Percentiles rank a stretch among this genome's conserved stretches.
Evolutionary conservation across 1,140 invertebrate species (phyloP).

Genomic region (Aphidius ervi): DNA sequence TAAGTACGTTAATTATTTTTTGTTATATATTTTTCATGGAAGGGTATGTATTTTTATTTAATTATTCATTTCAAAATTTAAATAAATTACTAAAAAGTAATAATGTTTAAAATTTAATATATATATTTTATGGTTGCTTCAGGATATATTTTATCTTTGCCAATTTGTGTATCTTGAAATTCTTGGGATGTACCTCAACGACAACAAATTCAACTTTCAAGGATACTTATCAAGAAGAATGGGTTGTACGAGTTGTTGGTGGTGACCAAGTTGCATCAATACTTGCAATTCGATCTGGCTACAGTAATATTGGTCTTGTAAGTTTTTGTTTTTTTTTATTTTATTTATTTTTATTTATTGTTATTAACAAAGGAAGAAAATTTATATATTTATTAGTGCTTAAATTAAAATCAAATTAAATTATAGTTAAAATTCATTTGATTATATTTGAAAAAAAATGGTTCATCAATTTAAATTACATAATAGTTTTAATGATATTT

Average conservation of each 20-base stretch:
- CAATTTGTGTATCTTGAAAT: conserved; percentile 19
- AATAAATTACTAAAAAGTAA: no score
- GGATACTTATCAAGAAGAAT: conserved; percentile 49
- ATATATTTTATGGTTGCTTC: neutral
- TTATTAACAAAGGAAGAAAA: no score
- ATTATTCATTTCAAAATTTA: no score
- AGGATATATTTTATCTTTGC: conserved; percentile 2
- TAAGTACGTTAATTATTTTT: no score
- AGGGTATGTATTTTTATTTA: neutral
- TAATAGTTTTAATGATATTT: neutral
- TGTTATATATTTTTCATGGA: neutral
- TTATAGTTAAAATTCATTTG: no score
- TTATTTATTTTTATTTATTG: no score
- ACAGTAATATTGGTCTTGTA: conserved; percentile 52
- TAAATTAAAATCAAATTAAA: no score
- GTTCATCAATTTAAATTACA: neutral
- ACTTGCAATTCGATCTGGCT: conserved; percentile 52
- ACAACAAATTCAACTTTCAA: conserved; percentile 17
- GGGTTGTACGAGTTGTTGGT: conserved; percentile 55
- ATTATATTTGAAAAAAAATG: neutral
- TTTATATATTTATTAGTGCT: no score
- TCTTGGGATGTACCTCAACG: conserved; percentile 12
- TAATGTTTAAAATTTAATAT: no score
- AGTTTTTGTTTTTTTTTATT: conserved; percentile 19
- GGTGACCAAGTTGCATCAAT: conserved; percentile 48